Percentiles rank a stretch among this genome's conserved stretches.
Conservation (phyloP, 2,797 vertebrate species). For the Bryconaethiops microstoma region DNA sequence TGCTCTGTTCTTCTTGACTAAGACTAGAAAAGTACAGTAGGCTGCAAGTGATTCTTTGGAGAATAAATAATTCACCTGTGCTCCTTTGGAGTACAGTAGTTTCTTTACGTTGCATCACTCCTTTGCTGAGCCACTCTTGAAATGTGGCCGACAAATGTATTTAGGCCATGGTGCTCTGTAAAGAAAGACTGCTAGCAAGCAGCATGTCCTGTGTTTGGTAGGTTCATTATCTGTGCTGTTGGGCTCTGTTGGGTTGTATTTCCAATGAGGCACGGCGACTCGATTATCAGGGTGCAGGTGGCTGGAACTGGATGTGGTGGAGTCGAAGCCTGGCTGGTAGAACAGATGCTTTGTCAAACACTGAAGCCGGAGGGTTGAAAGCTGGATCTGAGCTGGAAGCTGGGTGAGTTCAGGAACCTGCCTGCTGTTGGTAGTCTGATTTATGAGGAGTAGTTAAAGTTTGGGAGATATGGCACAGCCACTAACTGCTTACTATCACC, state of each 20-base stretch:
- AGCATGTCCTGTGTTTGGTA: not conserved
- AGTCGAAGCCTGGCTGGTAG: not conserved
- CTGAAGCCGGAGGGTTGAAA: not conserved
- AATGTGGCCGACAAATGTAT: not conserved
- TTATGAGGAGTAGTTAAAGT: not conserved
- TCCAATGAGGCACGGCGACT: constrained; percentile 3
- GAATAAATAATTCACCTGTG: constrained; percentile 48
- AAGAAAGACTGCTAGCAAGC: not conserved
- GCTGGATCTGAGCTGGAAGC: not conserved
- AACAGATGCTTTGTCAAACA: constrained; percentile 16
- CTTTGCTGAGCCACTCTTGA: not conserved
- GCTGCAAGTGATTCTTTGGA: constrained; percentile 1
- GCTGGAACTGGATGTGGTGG: constrained; percentile 1
- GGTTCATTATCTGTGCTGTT: constrained; percentile 29
- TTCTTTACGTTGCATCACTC: constrained; percentile 44
- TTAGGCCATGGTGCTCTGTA: not conserved
- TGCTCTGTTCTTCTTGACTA: not conserved
- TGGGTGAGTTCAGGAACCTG: not conserved
- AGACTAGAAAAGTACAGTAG: not conserved
- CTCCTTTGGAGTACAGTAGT: constrained; percentile 1
- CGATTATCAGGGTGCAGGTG: not conserved
- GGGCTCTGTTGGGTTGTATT: not conserved
- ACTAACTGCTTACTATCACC: too few species aligned
- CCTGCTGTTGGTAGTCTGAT: not conserved
- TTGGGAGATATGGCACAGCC: not conserved